phyloP scores from a whole-genome alignment of 2,113 vertebrate species.

The Antennarius striatus region DNA sequence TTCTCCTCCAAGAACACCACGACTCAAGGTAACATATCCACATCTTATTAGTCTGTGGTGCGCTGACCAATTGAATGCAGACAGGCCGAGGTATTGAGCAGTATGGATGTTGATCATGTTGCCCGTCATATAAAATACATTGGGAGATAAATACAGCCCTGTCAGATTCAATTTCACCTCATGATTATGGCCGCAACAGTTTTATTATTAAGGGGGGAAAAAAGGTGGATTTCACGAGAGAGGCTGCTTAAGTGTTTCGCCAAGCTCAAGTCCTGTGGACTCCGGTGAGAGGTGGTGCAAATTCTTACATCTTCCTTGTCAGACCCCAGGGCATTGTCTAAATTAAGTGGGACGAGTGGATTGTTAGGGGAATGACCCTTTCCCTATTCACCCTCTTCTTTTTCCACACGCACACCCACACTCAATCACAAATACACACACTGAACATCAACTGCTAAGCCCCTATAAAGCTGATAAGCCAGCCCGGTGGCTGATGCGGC shows the following conservation, averaged over 20 bases:
- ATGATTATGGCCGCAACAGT: conserved; percentile 41
- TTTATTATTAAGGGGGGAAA: conserved; percentile 36
- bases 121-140: conserved; percentile 41
- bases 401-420: conserved; percentile 32
- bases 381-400: conserved; percentile 64
- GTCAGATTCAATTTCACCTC: conserved; percentile 55
- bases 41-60: conserved; percentile 69
- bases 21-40: conserved; percentile 74
- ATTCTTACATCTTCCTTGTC: conserved; percentile 58
- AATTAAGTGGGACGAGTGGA: conserved; percentile 69
- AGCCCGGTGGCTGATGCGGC: conserved; percentile 69
- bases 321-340: conserved; percentile 63
- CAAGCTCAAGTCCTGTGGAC: conserved; percentile 47
- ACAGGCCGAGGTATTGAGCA: conserved; percentile 53
- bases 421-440: conserved; percentile 63
- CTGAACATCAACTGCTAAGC: conserved; percentile 69
- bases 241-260: conserved; percentile 40
- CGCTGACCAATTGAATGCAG: conserved; percentile 57
- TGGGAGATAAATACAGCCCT: conserved; percentile 50
- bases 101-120: conserved; percentile 49
- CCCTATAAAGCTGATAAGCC: conserved; percentile 79
- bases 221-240: conserved; percentile 33
- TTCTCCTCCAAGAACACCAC: conserved; percentile 63
- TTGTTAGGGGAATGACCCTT: conserved; percentile 70
- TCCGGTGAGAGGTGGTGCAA: conserved; percentile 40